Percentiles rank a stretch among this genome's conserved stretches.
phyloP scores from a whole-genome alignment of 2,113 vertebrate species.

The Zosterops hypoxanthus region DNA sequence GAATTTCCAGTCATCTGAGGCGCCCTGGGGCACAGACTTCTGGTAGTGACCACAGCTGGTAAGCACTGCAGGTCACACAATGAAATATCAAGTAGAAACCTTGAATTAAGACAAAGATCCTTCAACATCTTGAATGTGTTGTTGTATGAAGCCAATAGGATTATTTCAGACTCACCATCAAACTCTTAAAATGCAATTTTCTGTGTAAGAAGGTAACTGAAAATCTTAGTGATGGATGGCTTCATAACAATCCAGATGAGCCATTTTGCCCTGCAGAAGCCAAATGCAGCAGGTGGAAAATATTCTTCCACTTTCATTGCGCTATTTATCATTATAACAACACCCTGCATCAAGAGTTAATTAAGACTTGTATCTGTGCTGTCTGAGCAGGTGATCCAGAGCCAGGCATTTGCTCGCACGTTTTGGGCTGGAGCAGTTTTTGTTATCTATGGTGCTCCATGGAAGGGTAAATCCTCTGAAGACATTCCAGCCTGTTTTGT shows the following conservation, averaged over 20 bases:
- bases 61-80: neutral
- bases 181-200: constrained; percentile 24
- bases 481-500: neutral
- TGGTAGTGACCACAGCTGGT: neutral
- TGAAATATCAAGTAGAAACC: neutral
- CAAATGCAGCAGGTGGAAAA: neutral
- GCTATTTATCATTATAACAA: neutral
- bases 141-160: neutral
- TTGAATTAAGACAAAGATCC: neutral
- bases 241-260: neutral
- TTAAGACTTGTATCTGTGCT: neutral
- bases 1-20: neutral
- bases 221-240: neutral
- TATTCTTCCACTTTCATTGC: neutral
- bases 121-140: neutral
- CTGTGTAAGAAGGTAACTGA: neutral
- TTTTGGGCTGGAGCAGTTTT: neutral
- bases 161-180: neutral
- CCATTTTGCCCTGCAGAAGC: neutral
- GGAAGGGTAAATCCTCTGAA: neutral
- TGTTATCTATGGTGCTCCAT: neutral
- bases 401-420: fast-evolving
- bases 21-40: neutral
- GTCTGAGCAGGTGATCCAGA: neutral
- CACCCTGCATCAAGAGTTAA: neutral